Evolutionary conservation across 2,797 vertebrate genomes (phyloP).

Genomic region (Oreochromis mossambicus): DNA sequence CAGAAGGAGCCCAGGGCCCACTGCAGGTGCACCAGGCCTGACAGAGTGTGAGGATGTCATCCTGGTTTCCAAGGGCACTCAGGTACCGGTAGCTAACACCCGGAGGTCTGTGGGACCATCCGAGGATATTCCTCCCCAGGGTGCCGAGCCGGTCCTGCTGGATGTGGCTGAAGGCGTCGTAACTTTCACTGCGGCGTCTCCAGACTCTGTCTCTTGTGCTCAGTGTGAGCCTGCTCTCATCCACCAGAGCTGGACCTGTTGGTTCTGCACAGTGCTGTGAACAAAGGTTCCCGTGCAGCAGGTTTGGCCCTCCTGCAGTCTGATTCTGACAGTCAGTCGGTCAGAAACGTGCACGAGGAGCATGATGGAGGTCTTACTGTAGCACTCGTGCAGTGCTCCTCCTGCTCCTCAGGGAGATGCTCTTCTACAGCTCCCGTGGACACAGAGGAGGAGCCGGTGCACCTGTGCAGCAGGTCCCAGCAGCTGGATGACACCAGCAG

Average conservation of each 20-base stretch:
- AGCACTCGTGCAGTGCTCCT: not conserved
- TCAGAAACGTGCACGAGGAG: not conserved
- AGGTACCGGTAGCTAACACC: not conserved
- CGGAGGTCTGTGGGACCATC: not conserved
- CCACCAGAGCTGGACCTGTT: not conserved
- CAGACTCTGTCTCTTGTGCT: not conserved
- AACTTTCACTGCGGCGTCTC: not conserved
- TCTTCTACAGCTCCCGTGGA: not conserved
- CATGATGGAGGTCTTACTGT: not conserved
- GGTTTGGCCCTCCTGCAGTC: not conserved
- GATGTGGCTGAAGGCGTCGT: not conserved
- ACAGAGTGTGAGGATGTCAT: not conserved
- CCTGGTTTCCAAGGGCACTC: not conserved
- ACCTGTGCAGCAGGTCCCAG: not conserved
- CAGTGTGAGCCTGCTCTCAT: not conserved
- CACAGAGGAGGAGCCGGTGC: not conserved
- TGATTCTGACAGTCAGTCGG: not conserved
- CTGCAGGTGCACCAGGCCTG: not conserved
- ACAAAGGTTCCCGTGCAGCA: not conserved
- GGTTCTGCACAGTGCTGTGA: not conserved
- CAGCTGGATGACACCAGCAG: not conserved
- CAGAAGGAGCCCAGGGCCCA: not conserved
- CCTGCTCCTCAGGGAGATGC: not conserved
- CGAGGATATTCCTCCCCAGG: not conserved
- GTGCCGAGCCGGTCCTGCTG: not conserved